Conservation (phyloP, 2,797 vertebrate species). For the Scolopax bukidnonensis region DNA sequence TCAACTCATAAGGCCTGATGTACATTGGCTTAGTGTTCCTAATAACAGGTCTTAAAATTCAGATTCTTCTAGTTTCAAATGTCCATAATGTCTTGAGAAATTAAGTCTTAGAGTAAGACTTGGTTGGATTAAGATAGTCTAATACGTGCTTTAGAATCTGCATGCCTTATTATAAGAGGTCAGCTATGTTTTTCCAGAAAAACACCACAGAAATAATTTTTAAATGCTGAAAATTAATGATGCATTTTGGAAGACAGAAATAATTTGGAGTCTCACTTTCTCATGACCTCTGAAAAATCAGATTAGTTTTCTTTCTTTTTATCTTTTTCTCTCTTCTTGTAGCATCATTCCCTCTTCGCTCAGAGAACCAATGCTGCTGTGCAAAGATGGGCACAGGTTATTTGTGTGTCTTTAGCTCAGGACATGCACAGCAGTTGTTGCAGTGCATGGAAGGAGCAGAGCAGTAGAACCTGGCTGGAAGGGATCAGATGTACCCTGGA, state of each 20-base stretch:
- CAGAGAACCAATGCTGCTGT: accelerated
- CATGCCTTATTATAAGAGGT: background rate
- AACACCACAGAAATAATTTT: background rate
- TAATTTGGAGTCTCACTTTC: background rate
- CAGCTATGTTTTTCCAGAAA: background rate
- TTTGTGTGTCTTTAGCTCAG: background rate
- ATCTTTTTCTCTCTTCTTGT: background rate
- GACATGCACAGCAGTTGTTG: accelerated
- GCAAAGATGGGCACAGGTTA: too few relatives aligned
- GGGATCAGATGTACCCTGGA: background rate
- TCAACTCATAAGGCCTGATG: background rate
- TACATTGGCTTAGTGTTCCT: background rate
- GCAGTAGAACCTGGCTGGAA: background rate
- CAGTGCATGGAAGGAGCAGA: background rate
- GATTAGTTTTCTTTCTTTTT: background rate
- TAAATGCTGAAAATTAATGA: background rate
- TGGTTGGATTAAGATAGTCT: background rate
- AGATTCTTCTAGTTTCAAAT: background rate
- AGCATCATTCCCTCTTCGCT: background rate
- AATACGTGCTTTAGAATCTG: background rate
- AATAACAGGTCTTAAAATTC: background rate
- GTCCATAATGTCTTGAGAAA: background rate
- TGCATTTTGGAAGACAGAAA: background rate
- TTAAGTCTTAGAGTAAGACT: background rate
- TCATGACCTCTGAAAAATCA: background rate